Evolutionary conservation across 1,140 invertebrate species (phyloP).

Genomic region (Ostrea edulis): DNA sequence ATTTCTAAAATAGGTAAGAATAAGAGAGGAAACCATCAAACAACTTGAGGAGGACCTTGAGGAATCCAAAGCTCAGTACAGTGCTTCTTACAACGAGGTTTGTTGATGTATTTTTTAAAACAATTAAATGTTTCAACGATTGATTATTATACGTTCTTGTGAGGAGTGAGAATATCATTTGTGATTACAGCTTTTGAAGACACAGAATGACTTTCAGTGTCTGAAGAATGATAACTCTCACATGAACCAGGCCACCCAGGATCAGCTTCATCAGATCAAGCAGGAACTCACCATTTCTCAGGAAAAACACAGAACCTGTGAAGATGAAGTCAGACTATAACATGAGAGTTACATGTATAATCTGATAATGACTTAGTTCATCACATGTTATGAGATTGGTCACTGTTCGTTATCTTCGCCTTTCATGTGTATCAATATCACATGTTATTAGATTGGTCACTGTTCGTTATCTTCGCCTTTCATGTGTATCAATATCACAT

Average conservation of each 20-base stretch:
- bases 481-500: too few species aligned
- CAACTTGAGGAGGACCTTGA: constrained; percentile 75
- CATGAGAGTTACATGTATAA: neutral
- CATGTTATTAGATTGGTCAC: too few species aligned
- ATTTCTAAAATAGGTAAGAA: constrained; percentile 51
- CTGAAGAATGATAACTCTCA: constrained; percentile 73
- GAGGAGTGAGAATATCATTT: neutral
- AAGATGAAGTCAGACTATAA: constrained; percentile 74
- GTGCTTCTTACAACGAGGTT: constrained; percentile 77
- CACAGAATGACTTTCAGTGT: constrained; percentile 74
- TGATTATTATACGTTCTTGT: neutral
- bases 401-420: too few species aligned
- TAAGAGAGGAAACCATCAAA: constrained; percentile 71
- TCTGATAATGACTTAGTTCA: too few species aligned
- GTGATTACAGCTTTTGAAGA: constrained; percentile 69
- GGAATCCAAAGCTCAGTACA: constrained; percentile 76
- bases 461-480: too few species aligned
- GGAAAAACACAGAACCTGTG: constrained; percentile 78
- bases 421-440: too few species aligned
- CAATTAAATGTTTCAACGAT: neutral
- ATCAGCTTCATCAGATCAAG: constrained; percentile 75
- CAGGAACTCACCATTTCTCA: too few species aligned
- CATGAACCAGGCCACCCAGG: constrained; percentile 68
- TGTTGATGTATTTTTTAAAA: constrained; percentile 3
- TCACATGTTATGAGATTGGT: too few species aligned